Evolutionary conservation across 37 sponge, comb jelly and placozoan species (phyloP).

Genomic region (Axinella damicornis): DNA sequence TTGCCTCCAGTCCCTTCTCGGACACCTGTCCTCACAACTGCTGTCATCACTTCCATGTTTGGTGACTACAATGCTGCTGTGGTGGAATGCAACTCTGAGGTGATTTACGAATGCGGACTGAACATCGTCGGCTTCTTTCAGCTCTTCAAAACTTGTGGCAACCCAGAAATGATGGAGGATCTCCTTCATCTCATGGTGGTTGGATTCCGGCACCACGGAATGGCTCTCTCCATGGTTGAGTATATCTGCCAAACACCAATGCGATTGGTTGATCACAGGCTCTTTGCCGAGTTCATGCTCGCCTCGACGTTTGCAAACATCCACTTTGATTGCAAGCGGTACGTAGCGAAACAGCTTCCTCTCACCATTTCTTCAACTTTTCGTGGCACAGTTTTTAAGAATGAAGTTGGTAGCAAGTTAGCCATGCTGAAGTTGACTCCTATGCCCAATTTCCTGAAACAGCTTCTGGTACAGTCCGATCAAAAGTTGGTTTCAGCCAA

Average conservation of each 20-base stretch:
- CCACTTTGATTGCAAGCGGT: slow-evolving; percentile 26
- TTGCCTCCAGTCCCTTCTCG: neutral
- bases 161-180: slow-evolving; percentile 22
- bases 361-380: slow-evolving; percentile 60
- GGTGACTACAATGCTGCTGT: slow-evolving; percentile 25
- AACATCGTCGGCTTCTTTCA: slow-evolving; percentile 40
- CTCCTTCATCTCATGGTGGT: slow-evolving; percentile 70
- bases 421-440: slow-evolving; percentile 40
- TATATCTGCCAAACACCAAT: slow-evolving; percentile 64
- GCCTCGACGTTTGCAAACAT: slow-evolving; percentile 49
- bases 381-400: slow-evolving; percentile 58
- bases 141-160: slow-evolving; percentile 45
- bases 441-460: slow-evolving; percentile 33
- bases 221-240: slow-evolving; percentile 72
- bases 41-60: neutral
- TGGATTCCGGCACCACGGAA: slow-evolving; percentile 37
- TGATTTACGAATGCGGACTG: slow-evolving; percentile 37
- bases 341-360: slow-evolving; percentile 59
- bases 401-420: slow-evolving; percentile 26
- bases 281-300: slow-evolving; percentile 69
- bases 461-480: slow-evolving; percentile 60
- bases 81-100: slow-evolving; percentile 28
- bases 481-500: slow-evolving; percentile 37
- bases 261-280: slow-evolving; percentile 17
- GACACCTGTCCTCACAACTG: neutral